Evolutionary conservation across 2,888 invertebrate species (phyloP).

Genomic region (Itoplectis maculator): DNA sequence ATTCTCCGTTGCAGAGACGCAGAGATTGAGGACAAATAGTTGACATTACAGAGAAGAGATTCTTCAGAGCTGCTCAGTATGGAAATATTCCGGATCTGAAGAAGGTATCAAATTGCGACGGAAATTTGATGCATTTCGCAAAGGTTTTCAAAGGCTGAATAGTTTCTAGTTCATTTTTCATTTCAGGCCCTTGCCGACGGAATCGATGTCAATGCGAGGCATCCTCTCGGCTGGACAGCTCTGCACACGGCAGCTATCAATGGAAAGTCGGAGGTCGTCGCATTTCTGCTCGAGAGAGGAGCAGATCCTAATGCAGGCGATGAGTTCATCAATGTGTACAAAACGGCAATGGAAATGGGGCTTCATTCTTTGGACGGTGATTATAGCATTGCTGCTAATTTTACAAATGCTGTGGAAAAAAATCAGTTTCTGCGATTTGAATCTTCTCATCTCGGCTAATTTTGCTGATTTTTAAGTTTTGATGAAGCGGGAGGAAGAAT

Average conservation of each 20-base stretch:
- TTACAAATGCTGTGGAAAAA: slow-evolving; percentile 10
- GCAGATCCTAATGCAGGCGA: slow-evolving; percentile 92
- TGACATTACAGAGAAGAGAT: slow-evolving; percentile 83
- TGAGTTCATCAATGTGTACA: slow-evolving; percentile 90
- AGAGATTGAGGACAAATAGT: slow-evolving; percentile 9
- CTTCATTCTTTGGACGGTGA: slow-evolving; percentile 91
- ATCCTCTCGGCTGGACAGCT: slow-evolving; percentile 94
- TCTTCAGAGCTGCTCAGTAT: slow-evolving; percentile 86
- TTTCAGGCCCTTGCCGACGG: slow-evolving; percentile 85
- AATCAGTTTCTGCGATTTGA: too few relatives aligned
- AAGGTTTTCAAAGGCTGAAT: background rate
- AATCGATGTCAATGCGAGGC: slow-evolving; percentile 89
- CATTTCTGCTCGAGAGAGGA: slow-evolving; percentile 89
- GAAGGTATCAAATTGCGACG: slow-evolving; percentile 80
- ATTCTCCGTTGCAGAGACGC: background rate
- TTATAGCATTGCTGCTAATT: slow-evolving; percentile 25
- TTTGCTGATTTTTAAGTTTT: slow-evolving; percentile 83
- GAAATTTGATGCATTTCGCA: background rate
- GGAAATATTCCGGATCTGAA: slow-evolving; percentile 85
- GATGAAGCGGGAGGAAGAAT: slow-evolving; percentile 92
- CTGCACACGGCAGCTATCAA: slow-evolving; percentile 94
- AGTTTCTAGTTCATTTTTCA: slow-evolving; percentile 21
- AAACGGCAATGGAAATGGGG: slow-evolving; percentile 88
- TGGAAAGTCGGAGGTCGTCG: slow-evolving; percentile 87
- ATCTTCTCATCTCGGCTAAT: background rate